Conservation (phyloP, 2,888 invertebrate genomes). For the Ernsta delagoae region DNA sequence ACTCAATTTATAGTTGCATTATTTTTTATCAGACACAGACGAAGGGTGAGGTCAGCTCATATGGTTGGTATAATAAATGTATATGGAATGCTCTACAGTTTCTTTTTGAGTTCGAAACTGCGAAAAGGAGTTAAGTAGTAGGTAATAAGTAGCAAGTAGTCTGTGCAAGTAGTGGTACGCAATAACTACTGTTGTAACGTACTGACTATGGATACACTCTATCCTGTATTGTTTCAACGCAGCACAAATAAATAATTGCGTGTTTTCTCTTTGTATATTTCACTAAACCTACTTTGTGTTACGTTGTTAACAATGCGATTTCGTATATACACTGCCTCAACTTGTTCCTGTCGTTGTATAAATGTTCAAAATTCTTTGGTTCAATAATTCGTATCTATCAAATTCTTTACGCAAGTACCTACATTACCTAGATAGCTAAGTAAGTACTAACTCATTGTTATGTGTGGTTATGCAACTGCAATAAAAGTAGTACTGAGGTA, state of each 20-base stretch:
- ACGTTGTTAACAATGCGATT: constrained; percentile 18
- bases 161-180: too few relatives aligned
- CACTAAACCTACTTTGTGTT: constrained; percentile 31
- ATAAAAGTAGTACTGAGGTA: too few relatives aligned
- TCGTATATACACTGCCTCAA: constrained; percentile 9
- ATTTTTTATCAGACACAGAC: too few relatives aligned
- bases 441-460: not conserved
- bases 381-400: constrained; percentile 2
- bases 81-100: too few relatives aligned
- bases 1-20: too few relatives aligned
- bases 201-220: too few relatives aligned
- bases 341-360: constrained; percentile 8
- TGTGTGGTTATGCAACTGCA: not conserved
- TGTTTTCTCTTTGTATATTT: constrained; percentile 41
- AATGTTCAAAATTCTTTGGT: not conserved
- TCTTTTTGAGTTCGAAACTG: too few relatives aligned
- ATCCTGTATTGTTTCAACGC: constrained; percentile 30
- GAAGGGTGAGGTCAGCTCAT: too few relatives aligned
- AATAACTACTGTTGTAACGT: too few relatives aligned
- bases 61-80: too few relatives aligned
- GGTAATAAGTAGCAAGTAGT: too few relatives aligned
- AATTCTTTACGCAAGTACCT: not conserved
- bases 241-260: constrained; percentile 41
- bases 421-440: not conserved
- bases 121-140: too few relatives aligned